Evolutionary conservation across 2,888 invertebrate genomes (phyloP), one percentile per base, ranked within the genome.

Genomic region (Microctonus hyperodae): DNA sequence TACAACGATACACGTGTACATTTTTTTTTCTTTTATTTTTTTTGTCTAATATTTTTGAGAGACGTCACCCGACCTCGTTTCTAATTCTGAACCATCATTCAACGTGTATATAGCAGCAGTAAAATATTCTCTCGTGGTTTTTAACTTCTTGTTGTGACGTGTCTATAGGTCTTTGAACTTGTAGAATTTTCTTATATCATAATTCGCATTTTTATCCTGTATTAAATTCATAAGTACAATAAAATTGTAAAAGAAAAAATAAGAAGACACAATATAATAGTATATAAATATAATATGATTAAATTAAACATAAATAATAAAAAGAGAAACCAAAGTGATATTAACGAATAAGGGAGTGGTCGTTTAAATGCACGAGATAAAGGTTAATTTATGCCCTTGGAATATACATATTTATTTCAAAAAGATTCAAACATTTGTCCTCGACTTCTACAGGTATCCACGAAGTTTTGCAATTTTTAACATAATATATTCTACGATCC

Each of bases 1-100:
- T 1, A 22, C 40, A 11, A 58, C 11, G 28, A 40, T 40, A 25
- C 13, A 40, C 25, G 23, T 40, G 16, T 37, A n/a, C 40, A 40
- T 58, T 40, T 22, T 40, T 37, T 22, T 16, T 40, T 58, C 13
- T 10, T 28, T 56, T 11, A 13, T 28, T 56, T 10, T 44, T 44
- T 44, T 13, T 9, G 2, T 25, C 25, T 53, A 25, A 11, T 25
- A 25, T 25, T 13, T 53, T 22, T 53, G 23, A 23, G 37, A 40
- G 58, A 58, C 56, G n/a, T 37, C n/a, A n/a, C 13, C 48, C 61
- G 40, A 50, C 61, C 55, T 56, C 33, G 33, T 59, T 65, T 65
- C 48, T 60, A 62, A 57, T 62, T 65, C 64, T 61, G 33, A 64
- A 65, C 35, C 40, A 57, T 65, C 53, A 60, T 60, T 60, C 60